Percentiles rank a stretch among this genome's conserved stretches.
These are phyloP conservation scores for Rhea americana DNA, from an alignment of 2,113 vertebrate genomes.

Conservation along the genomic window DNA sequence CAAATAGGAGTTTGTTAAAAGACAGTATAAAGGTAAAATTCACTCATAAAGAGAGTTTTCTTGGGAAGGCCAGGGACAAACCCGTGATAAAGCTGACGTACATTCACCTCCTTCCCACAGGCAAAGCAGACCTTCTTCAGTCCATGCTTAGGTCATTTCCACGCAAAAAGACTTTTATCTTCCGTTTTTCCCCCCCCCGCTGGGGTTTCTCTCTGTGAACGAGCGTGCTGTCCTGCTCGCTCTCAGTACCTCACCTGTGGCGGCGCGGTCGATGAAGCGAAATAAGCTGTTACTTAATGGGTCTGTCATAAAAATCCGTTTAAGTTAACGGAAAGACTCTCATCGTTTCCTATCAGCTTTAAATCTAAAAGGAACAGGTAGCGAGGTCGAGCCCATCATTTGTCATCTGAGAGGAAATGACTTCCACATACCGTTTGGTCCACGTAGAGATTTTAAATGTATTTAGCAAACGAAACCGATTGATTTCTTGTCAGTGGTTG, in stretches of 20 bases:
- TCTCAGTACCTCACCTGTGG: slow-evolving; percentile 38
- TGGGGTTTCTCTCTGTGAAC: neutral
- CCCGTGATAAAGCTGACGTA: neutral
- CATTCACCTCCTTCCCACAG: neutral
- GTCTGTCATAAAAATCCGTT: slow-evolving; percentile 53
- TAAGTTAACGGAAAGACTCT: slow-evolving; percentile 17
- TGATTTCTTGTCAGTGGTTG: slow-evolving; percentile 12
- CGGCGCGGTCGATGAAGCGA: slow-evolving; percentile 45
- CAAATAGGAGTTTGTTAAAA: neutral
- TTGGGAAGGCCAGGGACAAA: neutral
- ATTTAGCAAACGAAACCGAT: slow-evolving; percentile 29
- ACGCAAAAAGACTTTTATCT: neutral
- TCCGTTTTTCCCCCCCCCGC: neutral
- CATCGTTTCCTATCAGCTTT: slow-evolving; percentile 33
- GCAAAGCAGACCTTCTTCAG: neutral
- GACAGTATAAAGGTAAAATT: neutral
- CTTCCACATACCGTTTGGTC: slow-evolving; percentile 14
- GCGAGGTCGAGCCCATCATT: neutral
- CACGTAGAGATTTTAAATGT: neutral
- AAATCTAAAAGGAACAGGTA: neutral
- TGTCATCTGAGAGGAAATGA: slow-evolving; percentile 26
- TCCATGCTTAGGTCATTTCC: neutral
- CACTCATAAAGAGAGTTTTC: neutral
- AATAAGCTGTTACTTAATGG: slow-evolving; percentile 55
- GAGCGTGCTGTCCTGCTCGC: neutral